Evolutionary conservation across 2,797 vertebrate genomes (phyloP).

Genomic region (Sternarchorhynchus goeldii): DNA sequence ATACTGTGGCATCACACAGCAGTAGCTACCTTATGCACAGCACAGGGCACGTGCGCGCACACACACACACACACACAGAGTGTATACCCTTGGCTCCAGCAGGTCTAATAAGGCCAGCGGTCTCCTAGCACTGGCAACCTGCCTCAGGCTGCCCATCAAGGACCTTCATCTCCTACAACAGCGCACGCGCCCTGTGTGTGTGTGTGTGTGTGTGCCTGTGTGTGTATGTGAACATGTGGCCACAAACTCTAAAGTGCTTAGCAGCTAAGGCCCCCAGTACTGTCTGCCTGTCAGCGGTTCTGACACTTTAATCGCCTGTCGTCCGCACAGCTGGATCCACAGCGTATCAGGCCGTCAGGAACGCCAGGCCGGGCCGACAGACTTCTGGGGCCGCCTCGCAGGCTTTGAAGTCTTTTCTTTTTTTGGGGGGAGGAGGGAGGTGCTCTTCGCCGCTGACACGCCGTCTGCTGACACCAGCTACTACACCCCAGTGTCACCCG

Average conservation of each 20-base stretch:
- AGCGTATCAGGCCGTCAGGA: constrained; percentile 28
- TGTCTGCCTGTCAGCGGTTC: constrained; percentile 38
- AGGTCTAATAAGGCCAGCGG: constrained; percentile 43
- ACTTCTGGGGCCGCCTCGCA: constrained; percentile 20
- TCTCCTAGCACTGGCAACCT: constrained; percentile 27
- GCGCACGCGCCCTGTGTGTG: not conserved
- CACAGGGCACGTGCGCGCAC: too few relatives aligned
- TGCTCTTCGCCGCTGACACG: constrained; percentile 39
- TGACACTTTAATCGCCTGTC: constrained; percentile 58
- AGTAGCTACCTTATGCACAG: too few relatives aligned
- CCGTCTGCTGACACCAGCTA: not conserved
- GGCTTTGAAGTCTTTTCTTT: constrained; percentile 9
- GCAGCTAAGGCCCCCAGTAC: constrained; percentile 3
- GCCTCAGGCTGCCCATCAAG: constrained; percentile 13
- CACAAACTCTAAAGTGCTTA: constrained; percentile 1
- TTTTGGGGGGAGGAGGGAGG: not conserved
- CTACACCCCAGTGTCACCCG: constrained; percentile 34
- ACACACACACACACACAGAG: constrained; percentile 16
- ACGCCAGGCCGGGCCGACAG: constrained; percentile 41
- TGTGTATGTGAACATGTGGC: not conserved
- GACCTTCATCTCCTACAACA: not conserved
- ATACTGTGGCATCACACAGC: too few relatives aligned
- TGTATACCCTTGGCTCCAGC: constrained; percentile 8
- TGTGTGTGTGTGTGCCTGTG: not conserved
- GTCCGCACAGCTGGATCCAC: constrained; percentile 19